These are phyloP conservation scores for Rhinoderma darwinii DNA, from an alignment of 2,113 vertebrate genomes.

Conservation along the genomic window DNA sequence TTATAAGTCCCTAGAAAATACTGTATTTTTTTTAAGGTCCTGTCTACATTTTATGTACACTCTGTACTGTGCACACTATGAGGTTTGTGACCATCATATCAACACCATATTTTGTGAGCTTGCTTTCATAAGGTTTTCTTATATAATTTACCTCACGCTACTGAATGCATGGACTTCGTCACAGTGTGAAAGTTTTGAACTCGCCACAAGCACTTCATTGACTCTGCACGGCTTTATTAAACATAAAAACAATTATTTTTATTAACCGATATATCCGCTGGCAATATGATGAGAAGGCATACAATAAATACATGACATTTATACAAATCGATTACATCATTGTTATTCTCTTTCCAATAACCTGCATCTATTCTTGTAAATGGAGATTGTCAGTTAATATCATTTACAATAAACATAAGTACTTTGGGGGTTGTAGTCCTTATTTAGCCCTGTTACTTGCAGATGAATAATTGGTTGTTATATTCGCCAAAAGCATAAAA, in stretches of 20 bases:
- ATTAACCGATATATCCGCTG: neutral
- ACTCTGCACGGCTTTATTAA: slow-evolving; percentile 34
- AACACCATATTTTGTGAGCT: neutral
- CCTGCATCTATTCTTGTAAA: too few relatives aligned
- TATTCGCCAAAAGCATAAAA: too few relatives aligned
- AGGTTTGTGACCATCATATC: neutral
- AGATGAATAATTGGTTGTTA: too few relatives aligned
- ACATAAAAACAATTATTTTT: neutral
- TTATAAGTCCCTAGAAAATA: neutral
- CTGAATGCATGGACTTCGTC: slow-evolving; percentile 13
- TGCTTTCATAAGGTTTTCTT: neutral
- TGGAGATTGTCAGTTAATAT: too few relatives aligned
- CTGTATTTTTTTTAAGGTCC: neutral
- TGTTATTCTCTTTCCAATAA: neutral
- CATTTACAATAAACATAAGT: too few relatives aligned
- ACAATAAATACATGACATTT: too few relatives aligned
- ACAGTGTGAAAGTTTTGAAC: neutral
- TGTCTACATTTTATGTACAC: too few relatives aligned
- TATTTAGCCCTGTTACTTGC: too few relatives aligned
- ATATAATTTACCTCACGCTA: neutral
- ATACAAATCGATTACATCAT: neutral
- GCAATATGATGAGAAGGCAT: neutral
- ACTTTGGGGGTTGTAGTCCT: too few relatives aligned
- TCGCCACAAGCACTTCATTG: neutral
- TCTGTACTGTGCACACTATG: too few relatives aligned